phyloP scores from a whole-genome alignment of 2,113 vertebrate genomes.

The Ploceus nigricollis region DNA sequence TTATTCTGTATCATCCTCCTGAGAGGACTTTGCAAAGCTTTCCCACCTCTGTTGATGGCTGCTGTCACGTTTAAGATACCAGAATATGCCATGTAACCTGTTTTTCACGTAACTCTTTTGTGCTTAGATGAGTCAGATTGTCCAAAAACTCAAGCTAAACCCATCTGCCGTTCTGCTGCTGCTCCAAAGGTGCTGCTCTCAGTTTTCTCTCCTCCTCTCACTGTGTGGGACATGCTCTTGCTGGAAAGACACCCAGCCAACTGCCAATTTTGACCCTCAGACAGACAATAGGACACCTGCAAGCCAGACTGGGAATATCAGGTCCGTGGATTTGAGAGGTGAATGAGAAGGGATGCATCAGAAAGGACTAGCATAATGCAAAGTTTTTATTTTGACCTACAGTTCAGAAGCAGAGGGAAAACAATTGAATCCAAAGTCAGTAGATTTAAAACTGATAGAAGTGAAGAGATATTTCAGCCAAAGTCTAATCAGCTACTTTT shows the following conservation, averaged over 20 bases:
- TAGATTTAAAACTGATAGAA: not conserved
- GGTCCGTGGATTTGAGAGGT: not conserved
- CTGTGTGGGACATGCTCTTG: not conserved
- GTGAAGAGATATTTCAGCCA: not conserved
- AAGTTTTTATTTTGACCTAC: not conserved
- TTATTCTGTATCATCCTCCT: not conserved
- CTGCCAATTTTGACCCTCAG: not conserved
- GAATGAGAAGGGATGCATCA: not conserved
- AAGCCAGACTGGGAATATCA: not conserved
- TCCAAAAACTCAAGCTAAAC: not conserved
- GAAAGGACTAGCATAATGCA: not conserved
- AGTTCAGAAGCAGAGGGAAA: not conserved
- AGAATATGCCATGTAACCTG: not conserved
- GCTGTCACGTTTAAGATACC: not conserved
- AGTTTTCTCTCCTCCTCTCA: not conserved
- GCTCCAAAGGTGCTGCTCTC: not conserved
- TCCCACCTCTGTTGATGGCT: not conserved
- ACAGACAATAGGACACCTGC: not conserved
- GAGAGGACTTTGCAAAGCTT: not conserved
- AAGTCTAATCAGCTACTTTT: not conserved
- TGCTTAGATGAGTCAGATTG: not conserved
- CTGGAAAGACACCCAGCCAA: not conserved
- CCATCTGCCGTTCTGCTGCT: not conserved
- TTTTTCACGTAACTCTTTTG: not conserved
- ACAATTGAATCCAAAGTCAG: not conserved